Base-by-base conservation (phyloP, 1,140 invertebrate species). In the Ceratosolen solmsi region DNA sequence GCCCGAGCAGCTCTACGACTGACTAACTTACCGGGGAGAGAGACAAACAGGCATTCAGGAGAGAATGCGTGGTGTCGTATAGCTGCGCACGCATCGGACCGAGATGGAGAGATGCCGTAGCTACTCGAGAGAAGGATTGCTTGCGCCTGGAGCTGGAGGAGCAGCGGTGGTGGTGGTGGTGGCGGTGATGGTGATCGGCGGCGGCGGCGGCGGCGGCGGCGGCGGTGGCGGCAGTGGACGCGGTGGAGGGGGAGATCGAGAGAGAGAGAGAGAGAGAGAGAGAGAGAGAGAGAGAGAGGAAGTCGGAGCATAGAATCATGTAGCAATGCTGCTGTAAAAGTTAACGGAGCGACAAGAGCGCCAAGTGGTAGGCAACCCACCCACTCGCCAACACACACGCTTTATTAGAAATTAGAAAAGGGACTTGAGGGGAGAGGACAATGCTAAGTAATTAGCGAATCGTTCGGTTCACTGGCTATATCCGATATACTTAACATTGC, bases 51-150 rank as follows among this genome's bases (percentile, higher is more conserved):
- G 70, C 25, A 8, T 27, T 36, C 54, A 22, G 33, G 36, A 38
- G 33, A 25, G 73, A 15, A 33, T 27, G 46, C 71, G 60, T 41
- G 65, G 65, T n/a, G 36, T 41, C 30, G 22, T n/a, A 36, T 27
- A n/a, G 51, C 77, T 25, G 77, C 77, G 77, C 65, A 54, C 63
- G 49, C 46, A 58, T 49, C 0, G 22, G 75, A 51, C 30, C 20
- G 63, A 36, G 33, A 54, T 22, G 75, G n/a, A 27, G 70, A 27
- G 65, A 68, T n/a, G 3, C 20, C 51, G 13, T 17, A 15, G 5
- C 5, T 8, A 20, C 51, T 54, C 51, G n/a, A n/a, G n/a, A n/a
- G n/a, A n/a, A n/a, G n/a, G n/a, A n/a, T n/a, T n/a, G n/a, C n/a
- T n/a, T n/a, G n/a, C n/a, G n/a, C n/a, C n/a, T n/a, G n/a, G n/a